Evolutionary conservation across 2,797 vertebrate genomes (phyloP).

Genomic region (Dicrostonyx torquatus): DNA sequence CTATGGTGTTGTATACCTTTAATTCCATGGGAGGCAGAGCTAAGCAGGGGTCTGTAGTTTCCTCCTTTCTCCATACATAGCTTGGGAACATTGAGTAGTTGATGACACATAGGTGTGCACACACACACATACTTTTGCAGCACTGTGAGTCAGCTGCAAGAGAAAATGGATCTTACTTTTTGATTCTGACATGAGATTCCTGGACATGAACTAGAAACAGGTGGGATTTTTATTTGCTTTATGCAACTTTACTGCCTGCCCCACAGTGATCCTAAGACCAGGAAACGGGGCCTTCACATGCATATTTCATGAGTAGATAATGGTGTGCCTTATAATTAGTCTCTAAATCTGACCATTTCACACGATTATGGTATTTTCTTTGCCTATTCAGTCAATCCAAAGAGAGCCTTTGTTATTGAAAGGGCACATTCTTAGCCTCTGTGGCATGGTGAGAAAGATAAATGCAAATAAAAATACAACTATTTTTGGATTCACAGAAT

Average conservation of each 20-base stretch:
- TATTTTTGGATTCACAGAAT: slow-evolving; percentile 20
- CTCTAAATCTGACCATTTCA: slow-evolving; percentile 75
- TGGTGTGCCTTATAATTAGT: slow-evolving; percentile 72
- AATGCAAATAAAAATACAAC: slow-evolving; percentile 68
- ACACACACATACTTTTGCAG: neutral
- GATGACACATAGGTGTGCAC: neutral
- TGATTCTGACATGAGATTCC: slow-evolving; percentile 37
- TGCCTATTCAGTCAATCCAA: slow-evolving; percentile 49
- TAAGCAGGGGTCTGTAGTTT: rapidly evolving
- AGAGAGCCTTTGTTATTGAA: slow-evolving; percentile 67
- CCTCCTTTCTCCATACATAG: neutral
- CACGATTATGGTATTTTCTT: slow-evolving; percentile 67
- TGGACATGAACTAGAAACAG: neutral
- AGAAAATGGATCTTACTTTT: neutral
- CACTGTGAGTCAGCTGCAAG: neutral
- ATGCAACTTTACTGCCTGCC: slow-evolving; percentile 13
- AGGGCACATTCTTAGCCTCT: slow-evolving; percentile 56
- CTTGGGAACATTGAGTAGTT: too few relatives aligned
- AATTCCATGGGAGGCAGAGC: neutral
- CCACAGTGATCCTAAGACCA: slow-evolving; percentile 19
- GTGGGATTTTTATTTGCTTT: slow-evolving; percentile 16
- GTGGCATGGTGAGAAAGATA: slow-evolving; percentile 24
- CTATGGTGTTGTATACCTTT: neutral
- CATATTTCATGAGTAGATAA: slow-evolving; percentile 75
- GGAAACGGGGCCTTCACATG: slow-evolving; percentile 50